Conservation (phyloP, 1,140 invertebrate genomes). For the Cotesia typhae region DNA sequence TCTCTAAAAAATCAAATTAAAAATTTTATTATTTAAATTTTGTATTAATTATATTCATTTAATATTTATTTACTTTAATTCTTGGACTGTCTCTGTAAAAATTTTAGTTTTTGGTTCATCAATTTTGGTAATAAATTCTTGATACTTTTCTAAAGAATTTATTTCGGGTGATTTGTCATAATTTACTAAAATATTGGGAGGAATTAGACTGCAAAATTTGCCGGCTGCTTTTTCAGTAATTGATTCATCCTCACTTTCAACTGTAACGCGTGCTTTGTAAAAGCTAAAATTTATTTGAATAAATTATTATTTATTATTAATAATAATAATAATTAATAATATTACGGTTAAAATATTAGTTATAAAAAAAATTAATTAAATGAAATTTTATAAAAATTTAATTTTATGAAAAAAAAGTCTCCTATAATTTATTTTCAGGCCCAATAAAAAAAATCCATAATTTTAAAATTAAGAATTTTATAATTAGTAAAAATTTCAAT, state of each 20-base stretch:
- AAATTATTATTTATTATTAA: slow-evolving; percentile 12
- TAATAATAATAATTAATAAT: too few relatives aligned
- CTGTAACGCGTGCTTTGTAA: slow-evolving; percentile 65
- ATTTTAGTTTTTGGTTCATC: slow-evolving; percentile 15
- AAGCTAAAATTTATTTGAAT: slow-evolving; percentile 52
- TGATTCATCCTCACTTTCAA: slow-evolving; percentile 61
- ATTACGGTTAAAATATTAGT: too few relatives aligned
- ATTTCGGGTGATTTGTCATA: slow-evolving; percentile 45
- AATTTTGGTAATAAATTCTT: background rate
- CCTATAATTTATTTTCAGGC: too few relatives aligned
- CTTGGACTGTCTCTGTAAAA: background rate
- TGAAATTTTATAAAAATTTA: too few relatives aligned
- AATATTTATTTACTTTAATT: background rate
- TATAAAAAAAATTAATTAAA: too few relatives aligned
- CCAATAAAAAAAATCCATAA: too few relatives aligned
- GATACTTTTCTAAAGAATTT: slow-evolving; percentile 42
- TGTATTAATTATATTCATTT: too few relatives aligned
- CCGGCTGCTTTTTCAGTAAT: slow-evolving; percentile 57
- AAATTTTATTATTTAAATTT: too few relatives aligned
- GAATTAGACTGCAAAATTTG: slow-evolving; percentile 59
- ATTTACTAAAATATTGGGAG: slow-evolving; percentile 48
- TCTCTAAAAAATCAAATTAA: slow-evolving; percentile 41
- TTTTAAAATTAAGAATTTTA: too few relatives aligned
- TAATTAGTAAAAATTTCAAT: too few relatives aligned
- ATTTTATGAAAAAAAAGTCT: too few relatives aligned